Evolutionary conservation across 1,140 invertebrate species (phyloP).

Genomic region (Nylanderia fulva): DNA sequence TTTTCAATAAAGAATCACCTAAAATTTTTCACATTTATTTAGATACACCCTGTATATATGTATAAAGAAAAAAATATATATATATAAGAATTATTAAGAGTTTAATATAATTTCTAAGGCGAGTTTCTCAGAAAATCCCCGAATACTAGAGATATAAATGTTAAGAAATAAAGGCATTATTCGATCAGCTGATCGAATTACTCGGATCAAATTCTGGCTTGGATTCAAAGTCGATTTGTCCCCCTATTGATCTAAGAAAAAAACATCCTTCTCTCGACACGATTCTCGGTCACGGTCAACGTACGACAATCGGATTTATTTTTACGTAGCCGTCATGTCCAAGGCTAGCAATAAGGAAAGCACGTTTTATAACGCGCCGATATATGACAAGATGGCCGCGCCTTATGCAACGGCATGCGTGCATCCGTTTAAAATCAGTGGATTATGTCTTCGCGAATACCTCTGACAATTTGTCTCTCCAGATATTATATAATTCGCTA

Average conservation of each 20-base stretch:
- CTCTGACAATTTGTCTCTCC: background rate
- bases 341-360: conserved; percentile 63
- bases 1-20: no score
- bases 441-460: background rate
- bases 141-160: background rate
- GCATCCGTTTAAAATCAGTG: background rate
- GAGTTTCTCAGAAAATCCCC: background rate
- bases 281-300: conserved; percentile 65
- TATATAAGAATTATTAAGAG: no score
- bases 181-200: conserved; percentile 64
- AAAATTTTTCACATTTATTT: no score
- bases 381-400: conserved; percentile 81
- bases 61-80: no score
- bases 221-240: conserved; percentile 50
- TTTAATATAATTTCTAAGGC: background rate
- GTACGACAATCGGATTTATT: conserved; percentile 54
- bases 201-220: conserved; percentile 35
- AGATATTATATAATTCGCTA: background rate
- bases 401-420: conserved; percentile 77
- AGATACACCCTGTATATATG: no score
- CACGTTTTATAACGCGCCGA: conserved; percentile 39
- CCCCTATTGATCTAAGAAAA: conserved; percentile 52
- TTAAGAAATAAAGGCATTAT: background rate
- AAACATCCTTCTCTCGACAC: conserved; percentile 51
- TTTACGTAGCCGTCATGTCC: conserved; percentile 59